Evolutionary conservation across 2,113 vertebrate genomes (phyloP), one percentile per base, ranked within the genome.

Genomic region (Chloroceryle aenea): DNA sequence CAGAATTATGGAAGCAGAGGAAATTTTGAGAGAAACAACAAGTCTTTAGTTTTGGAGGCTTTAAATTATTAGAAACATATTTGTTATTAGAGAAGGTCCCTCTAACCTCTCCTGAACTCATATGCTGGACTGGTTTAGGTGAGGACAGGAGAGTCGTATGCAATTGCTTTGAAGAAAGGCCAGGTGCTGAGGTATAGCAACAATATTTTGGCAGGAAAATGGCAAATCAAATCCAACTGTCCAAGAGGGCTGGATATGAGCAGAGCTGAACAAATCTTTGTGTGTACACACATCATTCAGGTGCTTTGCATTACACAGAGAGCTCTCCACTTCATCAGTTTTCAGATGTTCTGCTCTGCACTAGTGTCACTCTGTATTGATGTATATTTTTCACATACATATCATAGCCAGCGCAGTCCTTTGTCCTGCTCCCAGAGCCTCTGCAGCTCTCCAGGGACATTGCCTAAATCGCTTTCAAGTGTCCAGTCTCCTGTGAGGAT

Each of bases 221-320:
- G 91, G 86, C 91, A 95, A 96, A 96, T 96, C 91, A 95, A 97
- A 95, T 95, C 97, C 97, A 97, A 95, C 92, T 97, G 96, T 96
- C 95, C 95, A 91, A 95, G 74, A 97, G 89, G 91, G 93, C 89
- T 93, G 90, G 62, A 91, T 96, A 74, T 52, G 89, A 95, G 78
- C 89, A 87, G 85, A 71, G 82, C 93, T 97, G 95, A 97, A 97
- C 94, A 97, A 95, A 96, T 97, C 87, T 94, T 77, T 94, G 89
- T 95, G 84, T 95, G 93, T 96, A 80, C 91, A 87, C 87, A 95
- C 87, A 94, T 93, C 91, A 89, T 85, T 97, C 95, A 96, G 95
- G 96, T 97, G 94, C 96, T 97, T 95, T 93, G 95, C 91, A 93
- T 97, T 93, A 97, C 97, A 95, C 36, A 94, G 94, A 95, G 84